Evolutionary conservation across 1,140 invertebrate genomes (phyloP), one percentile per base, ranked within the genome.

Genomic region (Galleria mellonella): DNA sequence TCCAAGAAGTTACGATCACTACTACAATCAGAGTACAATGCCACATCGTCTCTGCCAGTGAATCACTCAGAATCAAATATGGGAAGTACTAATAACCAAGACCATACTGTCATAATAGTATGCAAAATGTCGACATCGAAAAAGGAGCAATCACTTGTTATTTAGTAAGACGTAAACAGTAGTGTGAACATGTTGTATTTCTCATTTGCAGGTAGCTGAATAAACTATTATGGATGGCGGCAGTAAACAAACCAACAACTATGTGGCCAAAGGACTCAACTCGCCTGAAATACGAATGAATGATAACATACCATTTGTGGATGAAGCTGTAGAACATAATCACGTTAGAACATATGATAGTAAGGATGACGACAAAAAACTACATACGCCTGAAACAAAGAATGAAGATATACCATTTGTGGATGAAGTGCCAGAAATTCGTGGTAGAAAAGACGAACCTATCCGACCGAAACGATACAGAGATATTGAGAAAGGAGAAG

Each of bases 201-300:
- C 47, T 43, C 14, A 32, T 73, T 60, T 6, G 1, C 72, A 78
- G 70, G 50, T 47, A 32, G 30, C 53, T 57, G 42, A 66, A 76
- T 78, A 71, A 69, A 62, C 72, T 71, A 78, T 30, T 55, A 76
- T 78, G 71, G 74, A 62, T 43, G 59, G 49, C 43, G 33, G 58
- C 38, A 58, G 37, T 47, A 61, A 56, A 14, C 40, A 49, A 30
- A 39, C 55, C 13, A 49, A 63, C 48, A 58, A 65, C 59, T 63
- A 56, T 36, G 55, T 74, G 10, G 56, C 68, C 33, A 62, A 71
- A 67, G 77, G 72, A 7, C 62, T 82, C n/a, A 82, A 77, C 37
- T 82, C 79, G 13, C 72, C 75, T 9, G 77, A 82, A 64, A 40
- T 79, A 23, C 45, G 42, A 55, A 41, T 36, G 1, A 71, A 68